phyloP scores from a whole-genome alignment of 2,113 vertebrate genomes.

The Fukomys damarensis region DNA sequence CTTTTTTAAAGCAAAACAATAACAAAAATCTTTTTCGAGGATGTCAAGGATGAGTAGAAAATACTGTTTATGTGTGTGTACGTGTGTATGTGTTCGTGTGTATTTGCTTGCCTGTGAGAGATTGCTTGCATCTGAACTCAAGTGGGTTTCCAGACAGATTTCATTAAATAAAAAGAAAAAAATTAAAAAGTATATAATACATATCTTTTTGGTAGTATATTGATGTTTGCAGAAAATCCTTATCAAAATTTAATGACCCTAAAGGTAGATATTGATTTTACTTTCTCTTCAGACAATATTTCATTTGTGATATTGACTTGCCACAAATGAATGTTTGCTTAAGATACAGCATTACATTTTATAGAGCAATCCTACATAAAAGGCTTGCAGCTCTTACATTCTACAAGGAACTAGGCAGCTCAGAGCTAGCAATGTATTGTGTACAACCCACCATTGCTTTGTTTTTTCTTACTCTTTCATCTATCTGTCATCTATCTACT shows the following conservation, averaged over 20 bases:
- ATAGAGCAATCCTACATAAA: not conserved
- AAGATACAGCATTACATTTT: conserved; percentile 62
- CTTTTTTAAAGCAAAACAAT: conserved; percentile 2
- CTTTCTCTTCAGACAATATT: conserved; percentile 69
- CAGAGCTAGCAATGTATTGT: not conserved
- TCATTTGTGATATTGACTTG: conserved; percentile 73
- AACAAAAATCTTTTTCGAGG: not conserved
- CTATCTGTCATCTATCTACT: not conserved
- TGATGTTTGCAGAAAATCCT: conserved; percentile 77
- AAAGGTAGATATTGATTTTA: conserved; percentile 80
- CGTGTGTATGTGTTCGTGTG: not conserved
- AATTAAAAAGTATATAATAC: not conserved
- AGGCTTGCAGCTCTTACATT: not conserved
- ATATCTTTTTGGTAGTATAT: conserved; percentile 66
- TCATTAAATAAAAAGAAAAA: conserved; percentile 42
- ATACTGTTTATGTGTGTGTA: not conserved
- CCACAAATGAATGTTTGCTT: conserved; percentile 71
- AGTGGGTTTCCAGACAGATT: not conserved
- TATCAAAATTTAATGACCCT: conserved; percentile 80
- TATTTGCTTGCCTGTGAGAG: no score
- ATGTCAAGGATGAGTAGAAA: not conserved
- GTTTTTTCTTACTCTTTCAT: no score
- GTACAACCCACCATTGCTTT: not conserved
- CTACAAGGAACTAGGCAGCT: not conserved
- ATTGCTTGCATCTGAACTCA: not conserved